Conservation (phyloP, 2,113 vertebrate species). For the Aegotheles bennettii region DNA sequence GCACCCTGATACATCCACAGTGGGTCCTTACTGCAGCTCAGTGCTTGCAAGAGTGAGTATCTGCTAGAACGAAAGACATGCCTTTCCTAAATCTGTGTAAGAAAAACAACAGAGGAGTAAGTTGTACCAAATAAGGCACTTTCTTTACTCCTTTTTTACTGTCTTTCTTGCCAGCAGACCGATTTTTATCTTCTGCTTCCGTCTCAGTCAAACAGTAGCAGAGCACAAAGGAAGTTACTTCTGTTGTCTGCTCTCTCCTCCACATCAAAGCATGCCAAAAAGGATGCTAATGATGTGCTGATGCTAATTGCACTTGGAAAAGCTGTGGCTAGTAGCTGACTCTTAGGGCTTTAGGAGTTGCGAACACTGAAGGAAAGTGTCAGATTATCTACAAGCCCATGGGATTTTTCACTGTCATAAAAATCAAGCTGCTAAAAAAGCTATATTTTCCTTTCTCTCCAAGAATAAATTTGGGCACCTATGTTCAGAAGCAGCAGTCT, state of each 20-base stretch:
- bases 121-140: background rate
- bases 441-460: background rate
- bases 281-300: background rate
- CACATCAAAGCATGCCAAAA: background rate
- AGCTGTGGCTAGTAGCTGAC: background rate
- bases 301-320: background rate
- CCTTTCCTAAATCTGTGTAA: background rate
- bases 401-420: background rate
- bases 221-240: background rate
- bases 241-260: background rate
- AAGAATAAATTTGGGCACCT: background rate
- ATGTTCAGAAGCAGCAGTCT: background rate
- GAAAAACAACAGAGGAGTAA: background rate
- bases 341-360: background rate
- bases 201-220: background rate
- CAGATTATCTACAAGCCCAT: background rate
- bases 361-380: background rate
- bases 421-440: background rate
- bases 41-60: constrained; percentile 83
- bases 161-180: background rate
- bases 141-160: background rate
- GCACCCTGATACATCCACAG: constrained; percentile 81
- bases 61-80: background rate
- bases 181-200: background rate
- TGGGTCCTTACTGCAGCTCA: constrained; percentile 91